Percentiles rank a stretch among this genome's conserved stretches.
phyloP scores from a whole-genome alignment of 2,113 vertebrate genomes.

The Podarcis cretensis region DNA sequence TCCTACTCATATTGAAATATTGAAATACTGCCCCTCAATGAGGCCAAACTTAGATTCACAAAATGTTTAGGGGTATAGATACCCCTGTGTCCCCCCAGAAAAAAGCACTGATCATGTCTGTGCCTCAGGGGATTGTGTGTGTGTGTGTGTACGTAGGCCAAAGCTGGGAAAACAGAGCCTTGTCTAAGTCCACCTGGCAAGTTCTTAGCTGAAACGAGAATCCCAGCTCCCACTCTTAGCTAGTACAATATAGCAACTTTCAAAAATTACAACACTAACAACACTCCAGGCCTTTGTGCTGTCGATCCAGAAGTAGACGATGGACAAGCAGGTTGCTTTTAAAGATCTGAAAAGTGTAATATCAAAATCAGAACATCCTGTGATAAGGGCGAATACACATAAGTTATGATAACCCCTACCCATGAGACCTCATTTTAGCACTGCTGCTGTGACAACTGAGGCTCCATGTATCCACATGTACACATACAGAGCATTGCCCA shows the following conservation, averaged over 20 bases:
- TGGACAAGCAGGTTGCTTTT: neutral
- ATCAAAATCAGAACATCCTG: neutral
- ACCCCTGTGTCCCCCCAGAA: too few species aligned
- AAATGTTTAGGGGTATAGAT: too few species aligned
- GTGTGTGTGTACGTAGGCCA: neutral
- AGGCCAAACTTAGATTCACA: too few species aligned
- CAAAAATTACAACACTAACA: neutral
- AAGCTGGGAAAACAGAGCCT: neutral
- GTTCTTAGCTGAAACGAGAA: neutral
- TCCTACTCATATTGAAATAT: too few species aligned
- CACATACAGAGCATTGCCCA: neutral
- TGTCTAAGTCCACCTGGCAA: neutral
- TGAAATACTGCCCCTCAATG: too few species aligned
- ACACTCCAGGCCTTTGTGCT: neutral
- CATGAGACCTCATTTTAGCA: neutral
- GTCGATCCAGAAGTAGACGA: neutral
- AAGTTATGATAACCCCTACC: neutral
- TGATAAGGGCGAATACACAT: neutral
- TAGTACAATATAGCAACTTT: neutral
- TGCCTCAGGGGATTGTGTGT: too few species aligned
- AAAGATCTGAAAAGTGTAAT: neutral
- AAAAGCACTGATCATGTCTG: too few species aligned
- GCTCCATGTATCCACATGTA: neutral
- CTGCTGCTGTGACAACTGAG: neutral
- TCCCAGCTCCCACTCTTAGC: neutral